Conservation (phyloP, 23 tunicate genomes). For the Diplosoma virens region DNA sequence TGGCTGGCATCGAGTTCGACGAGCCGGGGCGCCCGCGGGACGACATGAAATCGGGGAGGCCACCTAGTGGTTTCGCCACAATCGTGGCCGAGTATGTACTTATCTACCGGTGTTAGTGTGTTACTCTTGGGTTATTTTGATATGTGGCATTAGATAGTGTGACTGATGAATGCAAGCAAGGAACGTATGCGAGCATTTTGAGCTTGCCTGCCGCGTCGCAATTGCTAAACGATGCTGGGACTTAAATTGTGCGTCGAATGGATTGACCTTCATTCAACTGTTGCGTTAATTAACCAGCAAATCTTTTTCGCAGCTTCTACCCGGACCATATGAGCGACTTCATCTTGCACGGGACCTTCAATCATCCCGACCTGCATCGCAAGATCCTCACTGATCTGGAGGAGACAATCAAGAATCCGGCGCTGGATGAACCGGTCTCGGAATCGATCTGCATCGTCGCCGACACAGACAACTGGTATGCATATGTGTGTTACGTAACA, state of each 20-base stretch:
- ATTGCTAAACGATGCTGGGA: no score
- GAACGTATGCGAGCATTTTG: no score
- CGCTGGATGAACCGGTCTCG: conserved; percentile 70
- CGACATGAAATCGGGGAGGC: not conserved
- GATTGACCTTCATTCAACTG: no score
- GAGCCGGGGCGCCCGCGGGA: not conserved
- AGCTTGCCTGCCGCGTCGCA: no score
- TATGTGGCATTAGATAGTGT: no score
- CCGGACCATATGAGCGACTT: conserved; percentile 77
- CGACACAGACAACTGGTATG: conserved; percentile 83
- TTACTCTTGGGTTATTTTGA: no score
- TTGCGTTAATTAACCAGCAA: no score
- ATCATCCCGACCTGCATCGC: conserved; percentile 42
- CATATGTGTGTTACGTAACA: no score
- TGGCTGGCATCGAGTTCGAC: not conserved
- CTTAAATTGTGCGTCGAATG: no score
- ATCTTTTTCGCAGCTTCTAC: conserved; percentile 63
- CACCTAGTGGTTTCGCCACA: conserved; percentile 34
- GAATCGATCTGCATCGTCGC: conserved; percentile 79
- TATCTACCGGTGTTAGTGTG: no score
- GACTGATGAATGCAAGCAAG: no score
- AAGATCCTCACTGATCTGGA: conserved; percentile 44
- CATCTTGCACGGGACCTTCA: conserved; percentile 68
- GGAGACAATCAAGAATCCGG: conserved; percentile 34
- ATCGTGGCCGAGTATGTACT: conserved; percentile 62